These are phyloP conservation scores for Vireo griseus DNA, from an alignment of 2,797 vertebrate genomes.

Conservation along the genomic window DNA sequence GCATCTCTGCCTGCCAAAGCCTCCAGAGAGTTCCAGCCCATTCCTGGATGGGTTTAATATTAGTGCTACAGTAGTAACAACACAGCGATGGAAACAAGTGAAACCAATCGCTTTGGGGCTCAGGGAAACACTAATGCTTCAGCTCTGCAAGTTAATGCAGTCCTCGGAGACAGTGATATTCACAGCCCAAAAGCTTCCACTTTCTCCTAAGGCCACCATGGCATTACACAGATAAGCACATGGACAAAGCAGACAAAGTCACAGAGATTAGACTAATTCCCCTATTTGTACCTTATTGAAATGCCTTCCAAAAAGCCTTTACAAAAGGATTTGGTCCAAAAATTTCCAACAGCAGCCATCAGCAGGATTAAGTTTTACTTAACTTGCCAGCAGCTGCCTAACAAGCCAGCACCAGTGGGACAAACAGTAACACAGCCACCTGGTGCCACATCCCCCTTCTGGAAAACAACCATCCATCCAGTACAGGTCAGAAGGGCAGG, in stretches of 20 bases:
- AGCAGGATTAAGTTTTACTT: slow-evolving; percentile 8
- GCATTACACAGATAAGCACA: slow-evolving; percentile 9
- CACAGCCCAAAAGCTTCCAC: background rate
- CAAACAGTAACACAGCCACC: slow-evolving; percentile 4
- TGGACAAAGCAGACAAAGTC: background rate
- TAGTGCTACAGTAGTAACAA: background rate
- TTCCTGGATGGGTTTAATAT: background rate
- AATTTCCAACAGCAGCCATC: background rate
- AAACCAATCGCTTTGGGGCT: background rate
- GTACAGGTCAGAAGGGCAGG: slow-evolving; percentile 46
- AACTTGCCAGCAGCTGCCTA: slow-evolving; percentile 33
- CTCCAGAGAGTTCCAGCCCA: background rate
- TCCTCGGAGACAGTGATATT: background rate
- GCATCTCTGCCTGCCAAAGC: background rate
- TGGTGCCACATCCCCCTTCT: slow-evolving; percentile 25
- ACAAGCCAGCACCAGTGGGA: background rate
- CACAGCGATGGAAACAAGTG: background rate
- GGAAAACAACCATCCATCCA: slow-evolving; percentile 35
- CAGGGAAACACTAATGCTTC: background rate
- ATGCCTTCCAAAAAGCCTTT: background rate
- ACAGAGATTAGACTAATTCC: slow-evolving; percentile 19
- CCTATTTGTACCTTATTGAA: slow-evolving; percentile 10
- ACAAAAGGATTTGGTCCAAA: slow-evolving; percentile 29
- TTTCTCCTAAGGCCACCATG: background rate
- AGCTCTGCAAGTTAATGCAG: background rate